Percentiles rank a stretch among this genome's conserved stretches.
Conservation (phyloP, 2,888 invertebrate genomes). For the Diabrotica balteata region DNA sequence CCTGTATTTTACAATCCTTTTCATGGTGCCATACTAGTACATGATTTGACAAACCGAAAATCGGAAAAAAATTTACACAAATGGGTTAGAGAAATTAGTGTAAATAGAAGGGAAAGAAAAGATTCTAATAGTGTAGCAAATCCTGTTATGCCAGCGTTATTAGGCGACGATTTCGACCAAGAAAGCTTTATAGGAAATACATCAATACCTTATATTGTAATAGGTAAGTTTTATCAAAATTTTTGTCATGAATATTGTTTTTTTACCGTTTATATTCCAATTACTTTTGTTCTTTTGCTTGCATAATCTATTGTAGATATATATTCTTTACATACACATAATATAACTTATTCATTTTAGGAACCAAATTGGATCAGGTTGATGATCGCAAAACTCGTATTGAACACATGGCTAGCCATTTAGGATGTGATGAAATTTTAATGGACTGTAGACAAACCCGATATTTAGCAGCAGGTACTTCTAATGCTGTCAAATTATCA, state of each 20-base stretch:
- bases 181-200: conserved; percentile 88
- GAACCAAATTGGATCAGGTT: conserved; percentile 84
- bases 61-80: conserved; percentile 92
- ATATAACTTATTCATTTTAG: conserved; percentile 61
- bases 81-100: conserved; percentile 80
- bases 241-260: too few relatives aligned
- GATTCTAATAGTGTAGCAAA: conserved; percentile 26
- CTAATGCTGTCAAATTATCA: conserved; percentile 91
- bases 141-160: conserved; percentile 13
- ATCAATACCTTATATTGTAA: conserved; percentile 87
- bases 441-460: conserved; percentile 77
- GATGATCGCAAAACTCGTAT: conserved; percentile 71
- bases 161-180: conserved; percentile 78
- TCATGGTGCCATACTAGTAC: conserved; percentile 94
- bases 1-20: conserved; percentile 93
- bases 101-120: conserved; percentile 32
- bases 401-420: conserved; percentile 81
- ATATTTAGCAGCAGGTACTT: conserved; percentile 91
- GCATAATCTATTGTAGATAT: too few relatives aligned
- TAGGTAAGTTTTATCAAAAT: conserved; percentile 65
- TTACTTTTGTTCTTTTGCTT: too few relatives aligned
- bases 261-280: too few relatives aligned
- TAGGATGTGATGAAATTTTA: conserved; percentile 92
- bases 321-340: neutral
- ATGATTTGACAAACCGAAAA: conserved; percentile 95